A percentile compares a stretch with the other conserved stretches of the same genome.
Conservation (phyloP, 2,113 vertebrate species). For the Pantherophis guttatus region DNA sequence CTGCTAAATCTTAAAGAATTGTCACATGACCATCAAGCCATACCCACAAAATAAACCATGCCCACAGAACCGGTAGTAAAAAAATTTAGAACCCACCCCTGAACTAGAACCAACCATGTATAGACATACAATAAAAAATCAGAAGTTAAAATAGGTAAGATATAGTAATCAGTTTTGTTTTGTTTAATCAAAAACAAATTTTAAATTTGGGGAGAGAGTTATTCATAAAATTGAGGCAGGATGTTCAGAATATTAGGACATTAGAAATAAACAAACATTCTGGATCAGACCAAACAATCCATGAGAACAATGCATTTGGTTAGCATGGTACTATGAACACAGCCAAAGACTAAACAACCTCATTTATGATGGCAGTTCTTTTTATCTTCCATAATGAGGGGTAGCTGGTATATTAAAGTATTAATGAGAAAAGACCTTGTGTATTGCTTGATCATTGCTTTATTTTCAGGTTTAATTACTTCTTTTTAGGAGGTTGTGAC, state of each 20-base stretch:
- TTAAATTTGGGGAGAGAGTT: neutral
- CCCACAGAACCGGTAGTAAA: no score
- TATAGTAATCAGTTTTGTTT: neutral
- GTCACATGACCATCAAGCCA: no score
- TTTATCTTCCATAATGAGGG: neutral
- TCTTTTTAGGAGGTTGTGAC: neutral
- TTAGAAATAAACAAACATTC: neutral
- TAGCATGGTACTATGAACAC: neutral
- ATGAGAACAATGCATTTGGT: neutral
- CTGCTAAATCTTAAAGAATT: no score
- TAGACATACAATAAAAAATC: neutral
- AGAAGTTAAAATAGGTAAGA: neutral
- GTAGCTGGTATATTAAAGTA: neutral
- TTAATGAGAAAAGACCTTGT: neutral
- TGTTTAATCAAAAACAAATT: neutral
- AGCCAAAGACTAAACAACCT: neutral
- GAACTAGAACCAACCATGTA: neutral
- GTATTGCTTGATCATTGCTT: neutral
- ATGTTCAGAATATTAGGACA: neutral
- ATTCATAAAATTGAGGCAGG: neutral
- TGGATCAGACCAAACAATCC: neutral
- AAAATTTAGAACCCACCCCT: no score
- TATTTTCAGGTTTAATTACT: neutral
- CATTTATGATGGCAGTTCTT: neutral
- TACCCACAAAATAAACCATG: no score